Conservation (phyloP, 1,140 invertebrate species). For the Oncopeltus fasciatus region DNA sequence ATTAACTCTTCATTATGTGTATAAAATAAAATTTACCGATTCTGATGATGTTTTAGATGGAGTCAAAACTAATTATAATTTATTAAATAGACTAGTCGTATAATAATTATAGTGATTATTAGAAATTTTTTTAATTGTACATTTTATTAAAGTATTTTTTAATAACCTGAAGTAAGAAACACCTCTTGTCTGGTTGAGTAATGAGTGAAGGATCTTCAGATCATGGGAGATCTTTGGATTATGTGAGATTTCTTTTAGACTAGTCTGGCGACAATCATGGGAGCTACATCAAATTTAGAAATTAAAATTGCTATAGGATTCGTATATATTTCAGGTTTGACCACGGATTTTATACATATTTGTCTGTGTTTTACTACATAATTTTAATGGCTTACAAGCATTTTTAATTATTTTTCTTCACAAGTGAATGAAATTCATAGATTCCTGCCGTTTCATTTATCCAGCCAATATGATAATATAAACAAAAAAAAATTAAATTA, state of each 20-base stretch:
- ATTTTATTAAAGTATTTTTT: neutral
- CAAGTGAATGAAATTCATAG: neutral
- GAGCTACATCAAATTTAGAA: neutral
- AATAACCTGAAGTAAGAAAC: neutral
- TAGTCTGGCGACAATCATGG: constrained; percentile 5
- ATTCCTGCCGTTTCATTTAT: constrained; percentile 5
- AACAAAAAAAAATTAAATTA: neutral
- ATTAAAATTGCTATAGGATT: neutral
- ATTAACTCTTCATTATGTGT: constrained; percentile 1
- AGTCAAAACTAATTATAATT: constrained; percentile 7
- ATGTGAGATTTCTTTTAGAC: constrained; percentile 2
- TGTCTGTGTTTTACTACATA: too few species aligned
- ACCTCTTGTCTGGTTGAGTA: neutral
- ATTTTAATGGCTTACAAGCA: too few species aligned
- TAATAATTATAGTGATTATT: constrained; percentile 5
- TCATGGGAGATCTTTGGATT: neutral
- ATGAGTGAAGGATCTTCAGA: neutral
- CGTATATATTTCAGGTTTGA: neutral
- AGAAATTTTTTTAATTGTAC: neutral
- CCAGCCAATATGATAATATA: neutral
- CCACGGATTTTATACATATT: neutral
- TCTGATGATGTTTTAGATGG: neutral
- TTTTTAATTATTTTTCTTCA: too few species aligned
- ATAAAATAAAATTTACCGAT: constrained; percentile 10
- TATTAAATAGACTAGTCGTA: constrained; percentile 7